A percentile compares a stretch with the other conserved stretches of the same genome.
phyloP scores from a whole-genome alignment of 2,797 vertebrate genomes.

The Anniella stebbinsi region DNA sequence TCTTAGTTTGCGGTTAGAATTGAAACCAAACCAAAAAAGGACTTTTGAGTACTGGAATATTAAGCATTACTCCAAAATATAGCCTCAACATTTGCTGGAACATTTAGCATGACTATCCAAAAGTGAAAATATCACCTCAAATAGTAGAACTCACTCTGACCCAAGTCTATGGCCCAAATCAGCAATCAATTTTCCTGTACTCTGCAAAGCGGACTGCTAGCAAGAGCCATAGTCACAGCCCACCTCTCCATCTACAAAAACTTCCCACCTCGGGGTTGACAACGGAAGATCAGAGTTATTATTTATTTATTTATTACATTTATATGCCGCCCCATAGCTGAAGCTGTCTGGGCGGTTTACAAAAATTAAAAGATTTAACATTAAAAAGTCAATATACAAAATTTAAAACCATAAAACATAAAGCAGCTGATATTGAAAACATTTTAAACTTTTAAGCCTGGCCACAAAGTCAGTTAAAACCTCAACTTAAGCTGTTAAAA shows the following conservation, averaged over 20 bases:
- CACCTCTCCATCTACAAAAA: neutral
- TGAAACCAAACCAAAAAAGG: neutral
- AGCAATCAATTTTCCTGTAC: neutral
- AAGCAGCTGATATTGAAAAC: too few relatives aligned
- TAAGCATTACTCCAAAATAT: neutral
- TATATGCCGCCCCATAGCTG: too few relatives aligned
- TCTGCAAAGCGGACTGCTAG: neutral
- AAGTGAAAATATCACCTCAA: neutral
- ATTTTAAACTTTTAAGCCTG: too few relatives aligned
- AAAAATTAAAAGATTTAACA: too few relatives aligned
- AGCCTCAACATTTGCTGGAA: neutral
- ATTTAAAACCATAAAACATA: too few relatives aligned
- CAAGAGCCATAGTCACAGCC: too few relatives aligned
- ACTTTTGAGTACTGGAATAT: neutral
- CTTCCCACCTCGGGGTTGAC: neutral
- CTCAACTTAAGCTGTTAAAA: too few relatives aligned
- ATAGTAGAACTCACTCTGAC: neutral
- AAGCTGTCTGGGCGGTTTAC: too few relatives aligned
- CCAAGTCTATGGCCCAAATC: neutral
- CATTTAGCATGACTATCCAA: neutral
- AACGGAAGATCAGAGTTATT: neutral
- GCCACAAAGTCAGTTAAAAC: too few relatives aligned
- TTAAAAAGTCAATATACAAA: too few relatives aligned
- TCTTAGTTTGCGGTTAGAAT: neutral
- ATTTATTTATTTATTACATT: too few relatives aligned